Conservation (phyloP, 2,113 vertebrate species). For the Xenus cinereus region DNA sequence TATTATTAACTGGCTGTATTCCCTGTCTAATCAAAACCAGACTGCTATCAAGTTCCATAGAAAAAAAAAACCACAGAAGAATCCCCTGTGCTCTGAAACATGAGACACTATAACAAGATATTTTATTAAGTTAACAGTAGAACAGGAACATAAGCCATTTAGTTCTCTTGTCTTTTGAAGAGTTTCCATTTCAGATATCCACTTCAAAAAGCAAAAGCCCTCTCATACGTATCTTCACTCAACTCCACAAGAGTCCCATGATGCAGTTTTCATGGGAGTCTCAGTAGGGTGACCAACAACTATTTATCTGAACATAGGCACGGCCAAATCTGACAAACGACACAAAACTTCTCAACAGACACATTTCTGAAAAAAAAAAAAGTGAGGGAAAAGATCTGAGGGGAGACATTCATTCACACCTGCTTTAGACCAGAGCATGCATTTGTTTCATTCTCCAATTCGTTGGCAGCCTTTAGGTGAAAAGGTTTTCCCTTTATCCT, state of each 20-base stretch:
- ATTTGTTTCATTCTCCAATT: not conserved
- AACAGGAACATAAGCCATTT: constrained; percentile 18
- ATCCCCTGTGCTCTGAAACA: constrained; percentile 35
- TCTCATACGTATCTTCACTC: not conserved
- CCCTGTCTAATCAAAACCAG: constrained; percentile 58
- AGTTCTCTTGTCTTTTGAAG: not conserved
- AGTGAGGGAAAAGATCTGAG: not conserved
- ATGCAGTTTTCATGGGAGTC: not conserved
- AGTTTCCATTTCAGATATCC: not conserved
- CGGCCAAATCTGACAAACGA: not conserved
- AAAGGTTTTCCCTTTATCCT: not conserved
- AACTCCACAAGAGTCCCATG: not conserved
- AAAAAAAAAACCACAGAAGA: not conserved
- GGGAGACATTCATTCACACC: not conserved
- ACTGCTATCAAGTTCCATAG: constrained; percentile 29
- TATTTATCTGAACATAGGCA: not conserved
- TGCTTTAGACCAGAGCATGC: not conserved
- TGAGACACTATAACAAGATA: constrained; percentile 21
- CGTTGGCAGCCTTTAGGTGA: not conserved
- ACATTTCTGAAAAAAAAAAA: not conserved
- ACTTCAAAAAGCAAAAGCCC: not conserved
- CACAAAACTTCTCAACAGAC: not conserved
- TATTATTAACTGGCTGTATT: constrained; percentile 56
- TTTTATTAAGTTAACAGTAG: constrained; percentile 39
- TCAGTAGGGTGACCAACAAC: not conserved